These are phyloP conservation scores for Hoplodrina ambigua DNA, from an alignment of 2,888 invertebrate genomes.

Conservation along the genomic window DNA sequence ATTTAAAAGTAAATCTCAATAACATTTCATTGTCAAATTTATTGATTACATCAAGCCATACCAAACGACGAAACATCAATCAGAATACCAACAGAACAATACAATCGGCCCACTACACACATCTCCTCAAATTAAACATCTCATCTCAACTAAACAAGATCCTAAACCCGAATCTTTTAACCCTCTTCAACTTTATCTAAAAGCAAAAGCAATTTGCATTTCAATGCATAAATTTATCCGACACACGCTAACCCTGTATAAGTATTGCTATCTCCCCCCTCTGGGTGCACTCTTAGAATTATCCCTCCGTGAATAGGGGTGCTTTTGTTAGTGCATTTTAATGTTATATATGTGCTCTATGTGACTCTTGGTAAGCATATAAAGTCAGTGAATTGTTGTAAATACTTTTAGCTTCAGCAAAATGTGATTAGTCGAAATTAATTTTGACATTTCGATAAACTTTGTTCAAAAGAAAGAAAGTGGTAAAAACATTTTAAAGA, in stretches of 20 bases:
- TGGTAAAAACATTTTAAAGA: not conserved
- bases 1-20: not conserved
- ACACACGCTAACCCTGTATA: conserved; percentile 76
- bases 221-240: conserved; percentile 88
- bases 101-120: conserved; percentile 33
- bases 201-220: conserved; percentile 83
- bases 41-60: conserved; percentile 3
- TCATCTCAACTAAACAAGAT: conserved; percentile 52
- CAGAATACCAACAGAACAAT: conserved; percentile 24
- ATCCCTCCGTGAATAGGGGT: conserved; percentile 80
- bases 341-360: conserved; percentile 59
- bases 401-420: not conserved
- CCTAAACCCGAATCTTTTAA: conserved; percentile 61
- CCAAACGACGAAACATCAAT: conserved; percentile 9
- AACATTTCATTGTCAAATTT: not conserved
- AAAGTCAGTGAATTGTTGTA: conserved; percentile 7
- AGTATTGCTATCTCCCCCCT: conserved; percentile 85
- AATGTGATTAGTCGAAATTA: not conserved
- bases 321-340: conserved; percentile 75
- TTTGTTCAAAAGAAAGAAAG: not conserved
- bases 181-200: conserved; percentile 67
- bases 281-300: conserved; percentile 85
- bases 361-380: conserved; percentile 30
- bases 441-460: not conserved
- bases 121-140: conserved; percentile 46